Evolutionary conservation across 1,140 invertebrate species (phyloP).

Genomic region (Drosophila neocordata): DNA sequence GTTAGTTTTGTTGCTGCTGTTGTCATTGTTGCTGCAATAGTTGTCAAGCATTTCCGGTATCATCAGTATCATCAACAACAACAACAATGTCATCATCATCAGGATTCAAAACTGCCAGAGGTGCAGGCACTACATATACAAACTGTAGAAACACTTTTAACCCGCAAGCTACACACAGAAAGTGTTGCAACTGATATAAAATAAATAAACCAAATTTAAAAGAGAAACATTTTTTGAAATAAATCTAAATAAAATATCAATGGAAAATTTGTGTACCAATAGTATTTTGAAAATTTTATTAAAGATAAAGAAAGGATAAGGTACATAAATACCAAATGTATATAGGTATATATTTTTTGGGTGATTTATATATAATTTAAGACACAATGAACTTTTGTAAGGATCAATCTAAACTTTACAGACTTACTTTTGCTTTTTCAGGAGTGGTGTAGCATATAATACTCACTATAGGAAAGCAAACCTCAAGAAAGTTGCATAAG

Average conservation of each 20-base stretch:
- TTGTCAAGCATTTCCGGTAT: slow-evolving; percentile 28
- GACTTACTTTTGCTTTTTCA: neutral
- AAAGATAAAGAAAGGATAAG: too few relatives aligned
- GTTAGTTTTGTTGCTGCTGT: slow-evolving; percentile 16
- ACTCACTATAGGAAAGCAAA: too few relatives aligned
- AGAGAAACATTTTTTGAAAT: neutral
- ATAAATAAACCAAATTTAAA: neutral
- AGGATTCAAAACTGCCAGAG: neutral
- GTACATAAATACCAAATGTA: too few relatives aligned
- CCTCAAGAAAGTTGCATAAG: too few relatives aligned
- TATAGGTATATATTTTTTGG: too few relatives aligned
- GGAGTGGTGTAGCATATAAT: too few relatives aligned
- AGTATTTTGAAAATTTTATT: too few relatives aligned
- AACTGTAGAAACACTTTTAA: slow-evolving; percentile 13
- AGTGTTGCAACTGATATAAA: neutral
- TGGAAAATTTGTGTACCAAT: too few relatives aligned
- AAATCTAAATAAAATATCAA: neutral
- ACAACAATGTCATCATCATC: too few relatives aligned
- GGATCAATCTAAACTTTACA: neutral
- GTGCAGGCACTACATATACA: neutral
- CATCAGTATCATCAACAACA: slow-evolving; percentile 14
- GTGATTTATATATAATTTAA: too few relatives aligned
- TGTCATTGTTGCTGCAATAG: slow-evolving; percentile 34
- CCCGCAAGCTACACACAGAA: neutral
- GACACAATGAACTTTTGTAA: too few relatives aligned